Evolutionary conservation across 2,797 vertebrate species (phyloP), one percentile per base, ranked within the genome.

Genomic region (Cheirogaleus major): DNA sequence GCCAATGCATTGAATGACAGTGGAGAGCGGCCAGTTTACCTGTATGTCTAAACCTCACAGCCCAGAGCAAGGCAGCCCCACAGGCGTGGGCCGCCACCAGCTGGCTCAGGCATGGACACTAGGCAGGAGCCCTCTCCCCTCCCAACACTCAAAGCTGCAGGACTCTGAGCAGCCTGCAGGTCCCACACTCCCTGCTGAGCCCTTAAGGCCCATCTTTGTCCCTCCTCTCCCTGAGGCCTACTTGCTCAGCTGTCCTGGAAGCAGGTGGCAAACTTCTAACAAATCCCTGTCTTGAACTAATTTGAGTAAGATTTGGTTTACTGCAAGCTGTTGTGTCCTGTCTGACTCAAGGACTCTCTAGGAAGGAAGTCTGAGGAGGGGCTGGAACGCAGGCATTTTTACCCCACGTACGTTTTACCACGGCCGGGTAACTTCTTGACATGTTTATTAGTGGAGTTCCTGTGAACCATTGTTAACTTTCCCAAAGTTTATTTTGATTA

Each of bases 401-500:
- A 41, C 23, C 5, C 20, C 27, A 1, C 1, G 1, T 15, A 25
- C 35, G 35, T 32, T 38, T 48, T 32, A 45, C 23, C 7, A 13
- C 0, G 30, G 70, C 32, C 1, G 22, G 9, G 4, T 17, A 70
- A 83, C 35, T 35, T 48, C 32, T 48, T 0, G 1, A 30, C 80
- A 52, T 38, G 25, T 61, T 81, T 61, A 88, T 23, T 76, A 63
- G 30, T 10, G 9, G n/a, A 79, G 63, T 52, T 83, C 87, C 75
- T 15, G 2, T 7, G 70, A 57, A 25, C 27, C 83, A 79, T 1
- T 30, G 48, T 85, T 85, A 22, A 81, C 7, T 4, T 61, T 17
- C 50, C 63, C 50, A 17, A 32, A n/a, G 69, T 83, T 93, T 81
- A 70, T 55, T 81, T 38, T 85, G 18, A 93, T 57, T 55, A 79